These are phyloP conservation scores for Solea senegalensis DNA, from an alignment of 2,113 vertebrate species.

Conservation along the genomic window DNA sequence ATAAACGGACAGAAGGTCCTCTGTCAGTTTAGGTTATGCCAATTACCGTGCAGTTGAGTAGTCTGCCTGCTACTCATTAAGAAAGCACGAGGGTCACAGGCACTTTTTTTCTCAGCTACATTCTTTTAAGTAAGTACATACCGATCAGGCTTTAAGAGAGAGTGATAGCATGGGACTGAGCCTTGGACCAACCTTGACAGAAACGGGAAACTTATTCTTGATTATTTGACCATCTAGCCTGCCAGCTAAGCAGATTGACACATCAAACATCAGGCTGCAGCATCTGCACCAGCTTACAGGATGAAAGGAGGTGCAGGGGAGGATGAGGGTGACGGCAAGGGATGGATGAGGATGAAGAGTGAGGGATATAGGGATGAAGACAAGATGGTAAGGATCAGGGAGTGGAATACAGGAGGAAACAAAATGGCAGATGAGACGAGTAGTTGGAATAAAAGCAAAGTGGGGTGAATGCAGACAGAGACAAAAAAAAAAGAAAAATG, in stretches of 20 bases:
- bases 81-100: conserved; percentile 36
- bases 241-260: conserved; percentile 22
- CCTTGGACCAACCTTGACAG: conserved; percentile 13
- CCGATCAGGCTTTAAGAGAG: neutral
- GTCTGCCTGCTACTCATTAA: conserved; percentile 21
- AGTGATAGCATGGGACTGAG: conserved; percentile 5
- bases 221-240: conserved; percentile 41
- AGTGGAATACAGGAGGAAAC: conserved; percentile 10
- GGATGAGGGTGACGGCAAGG: neutral
- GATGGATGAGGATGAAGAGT: conserved; percentile 29
- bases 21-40: conserved; percentile 25
- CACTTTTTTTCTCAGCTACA: conserved; percentile 2
- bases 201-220: conserved; percentile 12
- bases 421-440: conserved; percentile 39
- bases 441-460: neutral
- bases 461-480: conserved; percentile 16
- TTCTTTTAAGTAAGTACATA: conserved; percentile 17
- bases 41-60: conserved; percentile 37
- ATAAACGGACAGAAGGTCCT: conserved; percentile 37
- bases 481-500: conserved; percentile 4
- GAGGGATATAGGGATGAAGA: conserved; percentile 31
- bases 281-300: conserved; percentile 23
- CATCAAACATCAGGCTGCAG: conserved; percentile 30
- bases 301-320: conserved; percentile 29
- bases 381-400: conserved; percentile 37